Conservation (phyloP, 2,113 vertebrate genomes). For the Alligator sinensis region DNA sequence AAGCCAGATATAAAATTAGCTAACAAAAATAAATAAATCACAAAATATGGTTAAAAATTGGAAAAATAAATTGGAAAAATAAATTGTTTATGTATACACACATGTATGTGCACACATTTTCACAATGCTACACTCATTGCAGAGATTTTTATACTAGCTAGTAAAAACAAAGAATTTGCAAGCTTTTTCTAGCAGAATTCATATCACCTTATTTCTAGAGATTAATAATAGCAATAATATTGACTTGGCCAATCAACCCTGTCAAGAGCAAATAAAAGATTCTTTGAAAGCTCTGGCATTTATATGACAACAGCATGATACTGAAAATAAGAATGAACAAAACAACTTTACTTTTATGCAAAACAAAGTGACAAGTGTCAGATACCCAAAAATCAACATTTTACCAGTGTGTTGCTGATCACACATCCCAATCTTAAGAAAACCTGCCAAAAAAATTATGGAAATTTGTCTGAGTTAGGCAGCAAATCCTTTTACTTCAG, state of each 20-base stretch:
- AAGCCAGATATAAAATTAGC: background rate
- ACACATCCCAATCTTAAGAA: background rate
- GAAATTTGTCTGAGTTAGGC: background rate
- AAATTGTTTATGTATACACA: background rate
- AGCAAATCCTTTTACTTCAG: too few relatives aligned
- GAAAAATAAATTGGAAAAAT: background rate
- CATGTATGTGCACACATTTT: background rate
- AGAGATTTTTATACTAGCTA: background rate
- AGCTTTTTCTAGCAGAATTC: background rate
- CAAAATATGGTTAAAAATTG: background rate
- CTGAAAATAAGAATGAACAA: background rate
- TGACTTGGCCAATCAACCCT: background rate
- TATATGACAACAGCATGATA: background rate
- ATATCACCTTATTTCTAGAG: background rate
- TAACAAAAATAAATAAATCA: background rate
- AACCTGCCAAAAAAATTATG: background rate
- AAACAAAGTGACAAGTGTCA: background rate
- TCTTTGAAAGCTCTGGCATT: background rate
- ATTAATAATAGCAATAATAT: background rate
- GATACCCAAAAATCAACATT: background rate
- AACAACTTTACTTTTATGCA: background rate
- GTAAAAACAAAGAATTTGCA: background rate
- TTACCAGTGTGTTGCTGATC: background rate
- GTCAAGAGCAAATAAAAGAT: background rate
- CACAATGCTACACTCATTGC: background rate